Conservation (phyloP, 2,113 vertebrate genomes). For the Gymnogyps californianus region DNA sequence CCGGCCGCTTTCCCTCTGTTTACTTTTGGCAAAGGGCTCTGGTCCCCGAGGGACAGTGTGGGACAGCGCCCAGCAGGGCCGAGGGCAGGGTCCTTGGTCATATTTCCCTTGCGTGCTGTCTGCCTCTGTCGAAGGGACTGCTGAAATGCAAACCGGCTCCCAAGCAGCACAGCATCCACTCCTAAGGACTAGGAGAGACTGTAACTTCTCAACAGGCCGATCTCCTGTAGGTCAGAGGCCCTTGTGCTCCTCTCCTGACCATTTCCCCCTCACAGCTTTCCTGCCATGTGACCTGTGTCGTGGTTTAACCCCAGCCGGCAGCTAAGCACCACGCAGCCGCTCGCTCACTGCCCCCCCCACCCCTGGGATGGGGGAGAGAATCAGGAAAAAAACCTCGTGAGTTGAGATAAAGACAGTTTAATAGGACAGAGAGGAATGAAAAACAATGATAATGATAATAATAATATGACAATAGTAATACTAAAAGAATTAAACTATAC, state of each 20-base stretch:
- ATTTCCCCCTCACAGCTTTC: neutral
- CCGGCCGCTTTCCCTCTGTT: neutral
- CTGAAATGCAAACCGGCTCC: neutral
- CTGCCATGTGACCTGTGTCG: neutral
- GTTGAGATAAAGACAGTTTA: too few relatives aligned
- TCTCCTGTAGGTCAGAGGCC: neutral
- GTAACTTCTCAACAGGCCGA: neutral
- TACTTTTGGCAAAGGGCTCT: neutral
- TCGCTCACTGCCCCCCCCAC: too few relatives aligned
- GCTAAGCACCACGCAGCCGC: too few relatives aligned
- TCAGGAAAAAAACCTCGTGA: too few relatives aligned
- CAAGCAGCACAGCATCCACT: neutral
- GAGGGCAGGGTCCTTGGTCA: neutral
- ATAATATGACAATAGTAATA: too few relatives aligned
- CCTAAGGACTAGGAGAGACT: neutral
- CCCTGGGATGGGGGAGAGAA: too few relatives aligned
- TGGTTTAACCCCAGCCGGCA: too few relatives aligned
- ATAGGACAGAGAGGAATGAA: too few relatives aligned
- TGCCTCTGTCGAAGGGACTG: neutral
- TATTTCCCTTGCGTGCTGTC: neutral
- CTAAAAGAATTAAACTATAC: too few relatives aligned
- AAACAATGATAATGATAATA: too few relatives aligned
- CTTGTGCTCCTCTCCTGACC: neutral
- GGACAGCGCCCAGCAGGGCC: neutral
- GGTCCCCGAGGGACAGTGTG: rapidly evolving